phyloP scores from a whole-genome alignment of 2,797 vertebrate species.

The Nannoperca obscura region DNA sequence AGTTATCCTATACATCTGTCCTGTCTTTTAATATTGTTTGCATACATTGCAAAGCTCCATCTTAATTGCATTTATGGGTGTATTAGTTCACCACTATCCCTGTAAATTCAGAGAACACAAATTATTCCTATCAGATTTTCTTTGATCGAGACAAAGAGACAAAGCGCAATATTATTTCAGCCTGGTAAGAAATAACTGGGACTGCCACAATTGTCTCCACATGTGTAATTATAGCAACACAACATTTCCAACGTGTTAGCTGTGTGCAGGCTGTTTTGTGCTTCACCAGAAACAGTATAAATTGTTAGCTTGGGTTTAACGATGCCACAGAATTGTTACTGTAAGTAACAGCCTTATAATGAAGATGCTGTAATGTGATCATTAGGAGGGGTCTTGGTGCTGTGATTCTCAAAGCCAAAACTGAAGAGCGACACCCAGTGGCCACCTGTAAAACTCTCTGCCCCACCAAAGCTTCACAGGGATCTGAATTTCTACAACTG shows the following conservation, averaged over 20 bases:
- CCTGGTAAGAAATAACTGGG: background rate
- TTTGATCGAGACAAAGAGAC: background rate
- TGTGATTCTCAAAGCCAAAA: constrained; percentile 39
- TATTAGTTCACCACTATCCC: constrained; percentile 3
- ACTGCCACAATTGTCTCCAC: background rate
- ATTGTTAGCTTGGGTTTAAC: constrained; percentile 14
- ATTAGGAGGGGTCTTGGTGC: background rate
- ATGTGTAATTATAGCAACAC: background rate
- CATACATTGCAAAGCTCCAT: background rate
- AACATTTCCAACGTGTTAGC: constrained; percentile 4
- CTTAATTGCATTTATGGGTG: background rate
- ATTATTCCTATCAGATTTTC: background rate
- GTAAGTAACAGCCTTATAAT: constrained; percentile 23
- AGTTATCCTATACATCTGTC: background rate
- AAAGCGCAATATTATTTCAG: constrained; percentile 4
- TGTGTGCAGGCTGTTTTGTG: background rate
- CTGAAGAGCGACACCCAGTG: constrained; percentile 66
- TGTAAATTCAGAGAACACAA: background rate
- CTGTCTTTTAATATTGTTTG: background rate
- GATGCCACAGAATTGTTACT: constrained; percentile 19
- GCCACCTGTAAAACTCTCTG: constrained; percentile 29
- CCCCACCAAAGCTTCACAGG: constrained; percentile 6
- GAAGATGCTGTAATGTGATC: constrained; percentile 11
- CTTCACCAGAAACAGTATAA: constrained; percentile 13
- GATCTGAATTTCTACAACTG: constrained; percentile 30